phyloP scores from a whole-genome alignment of 2,888 invertebrate species.

The Aspidiotus destructor region DNA sequence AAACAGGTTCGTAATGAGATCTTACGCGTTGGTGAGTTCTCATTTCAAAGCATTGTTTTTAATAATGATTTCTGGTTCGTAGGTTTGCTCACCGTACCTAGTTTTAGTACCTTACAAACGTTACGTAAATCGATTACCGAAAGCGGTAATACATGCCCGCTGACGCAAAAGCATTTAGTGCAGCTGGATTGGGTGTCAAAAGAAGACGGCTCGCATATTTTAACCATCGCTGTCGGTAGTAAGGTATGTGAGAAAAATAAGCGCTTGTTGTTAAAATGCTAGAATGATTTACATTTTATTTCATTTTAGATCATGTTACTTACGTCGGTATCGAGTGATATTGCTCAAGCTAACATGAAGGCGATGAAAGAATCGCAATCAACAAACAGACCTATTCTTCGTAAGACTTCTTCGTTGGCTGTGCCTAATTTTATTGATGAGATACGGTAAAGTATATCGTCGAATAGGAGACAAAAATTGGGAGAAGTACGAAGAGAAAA shows the following conservation, averaged over 20 bases:
- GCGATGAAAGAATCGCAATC: constrained; percentile 80
- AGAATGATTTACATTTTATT: neutral
- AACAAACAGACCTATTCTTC: constrained; percentile 70
- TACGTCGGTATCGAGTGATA: constrained; percentile 85
- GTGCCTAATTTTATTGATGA: constrained; percentile 83
- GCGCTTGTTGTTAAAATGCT: neutral
- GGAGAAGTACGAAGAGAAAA: neutral
- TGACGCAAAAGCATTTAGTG: constrained; percentile 85
- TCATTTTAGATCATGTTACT: constrained; percentile 66
- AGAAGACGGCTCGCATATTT: constrained; percentile 95
- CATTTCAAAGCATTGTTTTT: neutral
- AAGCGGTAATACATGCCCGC: constrained; percentile 80
- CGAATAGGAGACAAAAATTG: neutral
- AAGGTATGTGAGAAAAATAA: constrained; percentile 45
- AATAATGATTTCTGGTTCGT: constrained; percentile 20
- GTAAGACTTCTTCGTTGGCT: constrained; percentile 84
- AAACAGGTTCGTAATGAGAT: constrained; percentile 34
- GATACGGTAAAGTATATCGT: constrained; percentile 50
- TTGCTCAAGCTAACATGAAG: constrained; percentile 88
- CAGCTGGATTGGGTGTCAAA: constrained; percentile 99
- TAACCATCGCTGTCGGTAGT: constrained; percentile 92
- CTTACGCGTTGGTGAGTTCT: neutral
- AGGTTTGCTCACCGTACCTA: constrained; percentile 73
- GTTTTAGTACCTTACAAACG: constrained; percentile 81
- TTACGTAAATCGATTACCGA: constrained; percentile 79